Base-by-base conservation (phyloP, 2,797 vertebrate species). In the Odontamblyopus rebecca region DNA sequence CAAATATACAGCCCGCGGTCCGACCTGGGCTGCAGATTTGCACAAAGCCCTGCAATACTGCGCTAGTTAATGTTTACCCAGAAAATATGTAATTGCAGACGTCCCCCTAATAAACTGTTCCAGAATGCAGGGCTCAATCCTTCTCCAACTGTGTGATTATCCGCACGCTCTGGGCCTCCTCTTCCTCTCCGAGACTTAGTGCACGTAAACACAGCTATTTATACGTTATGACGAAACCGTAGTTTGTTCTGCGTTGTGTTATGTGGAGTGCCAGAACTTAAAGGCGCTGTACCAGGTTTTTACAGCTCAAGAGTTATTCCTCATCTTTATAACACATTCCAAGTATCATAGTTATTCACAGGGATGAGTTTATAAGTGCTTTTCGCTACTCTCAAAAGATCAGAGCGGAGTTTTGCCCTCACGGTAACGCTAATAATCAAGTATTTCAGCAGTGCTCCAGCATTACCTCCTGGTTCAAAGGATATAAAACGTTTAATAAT, bases 51-150 rank as follows among this genome's bases (percentile, higher is more conserved):
- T 71, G 73, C 48, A 50, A 76, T 94, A 90, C 90, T 85, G 84
- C 86, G 90, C 91, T 89, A 93, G 95, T 95, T 96, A 94, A 94
- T 95, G 94, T 96, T 96, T 95, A 94, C 93, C 93, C 93, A 94
- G 94, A 95, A 95, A 86, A 94, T 94, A 94, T 95, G 95, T 94
- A 95, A 95, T 95, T 95, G 93, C 74, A 76, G 94, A 95, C 94
- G 95, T 96, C 95, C 95, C 93, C 91, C 92, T 94, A 94, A 93
- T 95, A 94, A 95, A 94, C 91, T 85, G 90, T 93, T 93, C 91
- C 94, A 94, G 93, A 92, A 92, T 73, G 38, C 77, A 88, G 90
- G 89, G 94, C 94, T 92, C 93, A 91, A 85, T 93, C 92, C 89
- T 85, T 85, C 90, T 84, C 79, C 79, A 77, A 89, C 82, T 83